phyloP scores from a whole-genome alignment of 2,797 vertebrate species.

The Molossus molossus region DNA sequence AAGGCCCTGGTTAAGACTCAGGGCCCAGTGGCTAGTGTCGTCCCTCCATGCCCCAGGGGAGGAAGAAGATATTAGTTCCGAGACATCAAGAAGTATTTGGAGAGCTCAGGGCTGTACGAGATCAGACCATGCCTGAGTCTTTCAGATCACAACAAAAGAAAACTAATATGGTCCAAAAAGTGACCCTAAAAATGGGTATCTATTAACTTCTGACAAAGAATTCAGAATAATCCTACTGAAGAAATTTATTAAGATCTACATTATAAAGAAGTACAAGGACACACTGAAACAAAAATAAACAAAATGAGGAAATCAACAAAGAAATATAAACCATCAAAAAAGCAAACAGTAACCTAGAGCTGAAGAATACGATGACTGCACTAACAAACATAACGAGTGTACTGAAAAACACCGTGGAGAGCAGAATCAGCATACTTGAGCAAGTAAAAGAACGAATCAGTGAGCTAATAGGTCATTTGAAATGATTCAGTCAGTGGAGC shows the following conservation, averaged over 20 bases:
- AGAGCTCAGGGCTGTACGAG: neutral
- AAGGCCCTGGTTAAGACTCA: neutral
- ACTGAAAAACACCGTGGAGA: neutral
- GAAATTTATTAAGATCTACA: neutral
- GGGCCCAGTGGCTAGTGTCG: neutral
- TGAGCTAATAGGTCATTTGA: neutral
- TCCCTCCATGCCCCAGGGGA: neutral
- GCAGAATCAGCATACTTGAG: neutral
- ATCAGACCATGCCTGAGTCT: neutral
- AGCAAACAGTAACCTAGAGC: neutral
- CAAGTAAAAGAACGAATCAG: neutral
- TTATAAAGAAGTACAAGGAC: neutral
- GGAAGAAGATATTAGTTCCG: neutral
- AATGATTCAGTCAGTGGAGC: neutral
- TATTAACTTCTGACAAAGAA: neutral
- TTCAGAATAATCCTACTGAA: constrained; percentile 1
- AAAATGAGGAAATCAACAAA: neutral
- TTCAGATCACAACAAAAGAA: neutral
- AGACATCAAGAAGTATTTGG: neutral
- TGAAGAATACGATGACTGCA: neutral
- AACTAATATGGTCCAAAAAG: neutral
- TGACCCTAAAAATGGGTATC: neutral
- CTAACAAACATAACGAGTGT: neutral
- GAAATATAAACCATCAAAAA: neutral
- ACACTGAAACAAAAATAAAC: neutral